Evolutionary conservation across 2,797 vertebrate genomes (phyloP), one percentile per base, ranked within the genome.

Genomic region (Clarias pachynema): DNA sequence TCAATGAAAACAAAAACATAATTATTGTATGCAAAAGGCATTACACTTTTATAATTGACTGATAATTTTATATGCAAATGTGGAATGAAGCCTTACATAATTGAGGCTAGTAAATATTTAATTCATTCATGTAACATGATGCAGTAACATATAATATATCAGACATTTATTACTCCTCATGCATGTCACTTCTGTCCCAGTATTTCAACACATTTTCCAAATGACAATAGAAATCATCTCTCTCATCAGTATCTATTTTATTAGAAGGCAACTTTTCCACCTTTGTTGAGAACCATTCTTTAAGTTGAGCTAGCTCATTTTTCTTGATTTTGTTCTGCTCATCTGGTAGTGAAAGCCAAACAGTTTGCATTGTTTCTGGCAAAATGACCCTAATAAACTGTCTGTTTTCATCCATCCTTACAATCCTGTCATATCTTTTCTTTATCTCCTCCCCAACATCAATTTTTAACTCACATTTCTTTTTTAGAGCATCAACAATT

Each of bases 191-290:
- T 24, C 69, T 14, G 14, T 14, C 22, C 37, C 10, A 12, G 34
- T 12, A 40, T 70, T 18, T 70, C 16, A 31, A 34, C 9, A 0
- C 5, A 20, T 10, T 29, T 20, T 12, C 9, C 44, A 44, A 2
- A 2, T 44, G 9, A 44, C 34, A 70, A 40, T 6, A 70, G 7
- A 22, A 70, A 70, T 70, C 20, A 37, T 49, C 24, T 40, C 20
- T 24, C 24, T 40, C 7, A 1, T 31, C 40, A 40, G 9, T 10
- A 1, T 10, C 9, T 44, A 1, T 1, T 31, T 66, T 18, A 3
- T 22, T 22, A 20, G 0, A 0, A 22, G 10, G 1, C 1, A 4
- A 0, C 1, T 15, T n/a, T 2, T 2, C 24, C 40, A 49, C 0
- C 0, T 0, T 16, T 1, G 2, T 16, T 72, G 4, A 72, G 24